These are phyloP conservation scores for Portunus trituberculatus DNA, from an alignment of 1,140 invertebrate species.

Conservation along the genomic window DNA sequence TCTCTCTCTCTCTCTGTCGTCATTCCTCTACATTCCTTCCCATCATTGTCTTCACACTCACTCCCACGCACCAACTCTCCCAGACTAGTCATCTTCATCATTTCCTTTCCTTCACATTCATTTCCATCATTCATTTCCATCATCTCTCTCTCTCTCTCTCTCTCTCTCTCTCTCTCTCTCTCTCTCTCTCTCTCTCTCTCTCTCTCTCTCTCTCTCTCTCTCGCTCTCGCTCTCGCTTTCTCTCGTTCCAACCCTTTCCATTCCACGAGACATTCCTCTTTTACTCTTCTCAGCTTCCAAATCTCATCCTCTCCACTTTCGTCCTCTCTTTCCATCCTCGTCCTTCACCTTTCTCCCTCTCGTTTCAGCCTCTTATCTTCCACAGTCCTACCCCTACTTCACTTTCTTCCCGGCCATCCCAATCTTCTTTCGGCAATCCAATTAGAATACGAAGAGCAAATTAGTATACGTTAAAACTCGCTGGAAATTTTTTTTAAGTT, in stretches of 20 bases:
- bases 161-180: not conserved
- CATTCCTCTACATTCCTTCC: too few relatives aligned
- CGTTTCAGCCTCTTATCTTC: too few relatives aligned
- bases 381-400: too few relatives aligned
- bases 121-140: not conserved
- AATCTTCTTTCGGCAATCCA: not conserved
- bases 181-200: not conserved
- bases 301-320: too few relatives aligned
- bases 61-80: not conserved
- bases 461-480: not conserved
- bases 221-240: not conserved
- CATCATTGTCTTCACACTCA: not conserved
- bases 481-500: not conserved
- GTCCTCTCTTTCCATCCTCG: too few relatives aligned
- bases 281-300: too few relatives aligned
- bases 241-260: not conserved
- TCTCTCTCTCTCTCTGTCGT: not conserved
- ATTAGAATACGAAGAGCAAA: conserved; percentile 4
- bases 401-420: too few relatives aligned
- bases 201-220: not conserved
- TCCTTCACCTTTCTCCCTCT: too few relatives aligned
- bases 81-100: not conserved
- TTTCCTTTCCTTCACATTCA: not conserved
- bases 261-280: too few relatives aligned
- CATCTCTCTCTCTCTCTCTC: not conserved